Evolutionary conservation across 2,797 vertebrate species (phyloP).

Genomic region (Leptatherina wallacei): DNA sequence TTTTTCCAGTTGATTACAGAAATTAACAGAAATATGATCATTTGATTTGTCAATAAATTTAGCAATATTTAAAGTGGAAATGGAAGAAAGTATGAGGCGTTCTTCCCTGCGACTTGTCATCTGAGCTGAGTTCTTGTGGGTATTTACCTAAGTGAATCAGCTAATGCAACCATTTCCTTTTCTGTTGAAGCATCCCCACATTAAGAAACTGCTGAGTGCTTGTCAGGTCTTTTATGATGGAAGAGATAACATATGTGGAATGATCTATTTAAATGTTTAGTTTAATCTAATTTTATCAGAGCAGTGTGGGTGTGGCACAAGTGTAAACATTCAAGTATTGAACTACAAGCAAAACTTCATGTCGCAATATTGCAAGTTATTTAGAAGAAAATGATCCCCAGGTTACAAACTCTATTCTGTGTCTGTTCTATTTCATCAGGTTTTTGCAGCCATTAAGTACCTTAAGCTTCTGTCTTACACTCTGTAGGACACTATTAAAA

Average conservation of each 20-base stretch:
- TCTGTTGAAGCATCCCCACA: conserved; percentile 34
- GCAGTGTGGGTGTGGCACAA: conserved; percentile 2
- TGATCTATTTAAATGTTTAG: conserved; percentile 1
- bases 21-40: conserved; percentile 44
- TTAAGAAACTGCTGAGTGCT: conserved; percentile 58
- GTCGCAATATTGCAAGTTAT: neutral
- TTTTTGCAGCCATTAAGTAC: neutral
- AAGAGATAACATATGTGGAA: conserved; percentile 30
- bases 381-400: neutral
- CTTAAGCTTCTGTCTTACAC: neutral
- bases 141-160: conserved; percentile 65
- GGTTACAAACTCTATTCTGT: neutral
- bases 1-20: conserved; percentile 51
- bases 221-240: conserved; percentile 28
- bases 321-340: neutral
- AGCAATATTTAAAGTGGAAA: conserved; percentile 43
- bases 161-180: conserved; percentile 68
- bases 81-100: conserved; percentile 21
- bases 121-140: conserved; percentile 54
- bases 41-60: conserved; percentile 45
- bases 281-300: conserved; percentile 16
- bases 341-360: neutral
- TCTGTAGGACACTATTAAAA: neutral
- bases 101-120: conserved; percentile 40
- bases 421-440: neutral